Evolutionary conservation across 2,888 invertebrate species (phyloP).

Genomic region (Ophion obscuratus): DNA sequence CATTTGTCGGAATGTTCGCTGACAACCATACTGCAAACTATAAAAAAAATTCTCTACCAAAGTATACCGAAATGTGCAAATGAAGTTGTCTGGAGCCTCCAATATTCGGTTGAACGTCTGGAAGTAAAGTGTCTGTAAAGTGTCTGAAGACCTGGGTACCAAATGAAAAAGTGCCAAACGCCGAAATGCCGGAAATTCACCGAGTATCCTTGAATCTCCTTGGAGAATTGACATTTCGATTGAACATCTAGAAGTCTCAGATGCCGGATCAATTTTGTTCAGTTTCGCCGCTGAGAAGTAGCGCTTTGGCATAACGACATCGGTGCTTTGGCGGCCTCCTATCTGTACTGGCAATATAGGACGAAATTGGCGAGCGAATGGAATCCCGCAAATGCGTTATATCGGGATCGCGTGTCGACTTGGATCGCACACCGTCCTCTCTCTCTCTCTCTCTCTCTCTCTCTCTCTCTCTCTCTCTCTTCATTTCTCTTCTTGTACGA

Average conservation of each 20-base stretch:
- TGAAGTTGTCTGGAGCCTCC: too few relatives aligned
- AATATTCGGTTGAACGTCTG: background rate
- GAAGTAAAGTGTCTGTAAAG: background rate
- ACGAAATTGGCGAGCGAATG: conserved; percentile 74
- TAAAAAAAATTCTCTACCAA: too few relatives aligned
- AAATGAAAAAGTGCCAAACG: background rate
- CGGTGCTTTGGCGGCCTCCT: background rate
- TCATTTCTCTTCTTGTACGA: conserved; percentile 16
- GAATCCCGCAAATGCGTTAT: conserved; percentile 70
- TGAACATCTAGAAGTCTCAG: background rate
- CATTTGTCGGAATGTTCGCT: too few relatives aligned
- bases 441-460: conserved; percentile 3
- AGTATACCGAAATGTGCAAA: too few relatives aligned
- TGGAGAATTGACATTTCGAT: background rate
- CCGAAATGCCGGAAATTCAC: background rate
- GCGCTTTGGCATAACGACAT: conserved; percentile 9
- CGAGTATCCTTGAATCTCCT: background rate
- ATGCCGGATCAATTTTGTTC: background rate
- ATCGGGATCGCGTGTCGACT: conserved; percentile 37
- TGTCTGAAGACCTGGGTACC: background rate
- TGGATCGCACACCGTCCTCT: background rate
- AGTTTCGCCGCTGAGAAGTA: conserved; percentile 6
- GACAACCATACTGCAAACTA: too few relatives aligned
- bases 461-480: background rate
- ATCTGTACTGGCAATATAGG: conserved; percentile 20